These are phyloP conservation scores for Andrena marginata DNA, from an alignment of 2,888 invertebrate genomes.

Conservation along the genomic window DNA sequence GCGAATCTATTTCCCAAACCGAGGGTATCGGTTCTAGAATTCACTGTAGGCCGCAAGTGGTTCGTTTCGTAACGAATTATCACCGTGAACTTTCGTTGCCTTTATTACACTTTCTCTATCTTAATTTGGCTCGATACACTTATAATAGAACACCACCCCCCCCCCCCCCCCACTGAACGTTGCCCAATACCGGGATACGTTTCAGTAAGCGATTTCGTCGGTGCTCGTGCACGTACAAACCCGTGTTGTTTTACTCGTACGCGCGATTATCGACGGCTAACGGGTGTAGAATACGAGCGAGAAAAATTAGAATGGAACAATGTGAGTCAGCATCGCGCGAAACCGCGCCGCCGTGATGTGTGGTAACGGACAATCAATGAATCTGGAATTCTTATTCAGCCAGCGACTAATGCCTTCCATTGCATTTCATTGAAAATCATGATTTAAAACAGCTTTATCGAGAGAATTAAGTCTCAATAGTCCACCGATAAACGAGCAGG, in stretches of 20 bases:
- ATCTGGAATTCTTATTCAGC: background rate
- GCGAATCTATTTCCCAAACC: background rate
- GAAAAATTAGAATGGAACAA: constrained; percentile 22
- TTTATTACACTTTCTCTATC: constrained; percentile 55
- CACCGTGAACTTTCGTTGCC: constrained; percentile 30
- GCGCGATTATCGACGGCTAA: background rate
- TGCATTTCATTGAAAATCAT: background rate
- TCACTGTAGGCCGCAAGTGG: background rate
- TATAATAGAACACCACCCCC: constrained; percentile 41
- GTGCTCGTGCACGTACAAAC: constrained; percentile 35
- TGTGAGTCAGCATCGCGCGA: constrained; percentile 18
- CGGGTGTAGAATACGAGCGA: background rate
- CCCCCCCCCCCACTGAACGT: constrained; percentile 21
- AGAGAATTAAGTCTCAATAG: no score
- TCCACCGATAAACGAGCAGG: no score
- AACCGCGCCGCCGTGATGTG: constrained; percentile 18
- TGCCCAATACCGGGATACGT: constrained; percentile 52
- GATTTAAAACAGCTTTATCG: no score
- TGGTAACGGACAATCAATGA: constrained; percentile 8
- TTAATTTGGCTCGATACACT: constrained; percentile 22
- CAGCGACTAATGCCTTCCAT: background rate
- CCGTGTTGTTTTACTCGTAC: constrained; percentile 6
- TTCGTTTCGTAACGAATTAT: constrained; percentile 44
- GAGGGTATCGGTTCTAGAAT: no score
- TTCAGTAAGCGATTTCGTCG: constrained; percentile 40